Percentiles rank a stretch among this genome's conserved stretches.
Evolutionary conservation across 92 coral and sea anemone species (phyloP).

Genomic region (Blastomussa wellsi): DNA sequence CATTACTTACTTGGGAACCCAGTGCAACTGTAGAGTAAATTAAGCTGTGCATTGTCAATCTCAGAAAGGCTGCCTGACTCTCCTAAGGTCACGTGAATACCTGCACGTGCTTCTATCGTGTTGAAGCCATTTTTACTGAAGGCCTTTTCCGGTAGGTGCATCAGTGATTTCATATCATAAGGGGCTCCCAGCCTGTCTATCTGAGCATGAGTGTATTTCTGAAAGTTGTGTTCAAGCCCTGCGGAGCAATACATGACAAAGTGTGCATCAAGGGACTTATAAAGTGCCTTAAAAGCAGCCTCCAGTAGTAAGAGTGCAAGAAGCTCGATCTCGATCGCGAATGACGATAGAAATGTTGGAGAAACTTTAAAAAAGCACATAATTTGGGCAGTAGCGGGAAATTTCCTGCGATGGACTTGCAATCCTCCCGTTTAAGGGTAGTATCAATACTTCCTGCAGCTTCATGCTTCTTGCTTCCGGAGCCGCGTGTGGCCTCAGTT

Average conservation of each 20-base stretch:
- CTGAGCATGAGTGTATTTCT: slow-evolving; percentile 65
- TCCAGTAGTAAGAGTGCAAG: no score
- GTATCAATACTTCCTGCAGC: no score
- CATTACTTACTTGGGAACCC: slow-evolving; percentile 50
- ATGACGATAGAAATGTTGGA: no score
- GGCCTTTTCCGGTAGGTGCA: slow-evolving; percentile 86
- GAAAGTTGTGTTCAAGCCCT: slow-evolving; percentile 81
- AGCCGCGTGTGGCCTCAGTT: no score
- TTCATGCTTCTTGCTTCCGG: no score
- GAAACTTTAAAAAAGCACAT: no score
- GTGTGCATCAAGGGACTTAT: background rate
- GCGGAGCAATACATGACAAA: background rate
- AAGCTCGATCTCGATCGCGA: no score
- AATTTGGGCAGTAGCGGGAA: no score
- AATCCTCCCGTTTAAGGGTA: no score
- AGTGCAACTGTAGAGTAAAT: slow-evolving; percentile 73
- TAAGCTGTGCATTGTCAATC: slow-evolving; percentile 83
- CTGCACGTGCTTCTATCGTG: slow-evolving; percentile 84
- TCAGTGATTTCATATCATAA: slow-evolving; percentile 79
- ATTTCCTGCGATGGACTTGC: no score
- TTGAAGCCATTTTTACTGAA: slow-evolving; percentile 65
- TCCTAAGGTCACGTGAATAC: slow-evolving; percentile 63
- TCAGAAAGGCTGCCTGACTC: slow-evolving; percentile 55
- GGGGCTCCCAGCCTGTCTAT: slow-evolving; percentile 77
- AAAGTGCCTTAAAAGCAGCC: no score